These are phyloP conservation scores for Eleginops maclovinus DNA, from an alignment of 2,113 vertebrate genomes.

Conservation along the genomic window DNA sequence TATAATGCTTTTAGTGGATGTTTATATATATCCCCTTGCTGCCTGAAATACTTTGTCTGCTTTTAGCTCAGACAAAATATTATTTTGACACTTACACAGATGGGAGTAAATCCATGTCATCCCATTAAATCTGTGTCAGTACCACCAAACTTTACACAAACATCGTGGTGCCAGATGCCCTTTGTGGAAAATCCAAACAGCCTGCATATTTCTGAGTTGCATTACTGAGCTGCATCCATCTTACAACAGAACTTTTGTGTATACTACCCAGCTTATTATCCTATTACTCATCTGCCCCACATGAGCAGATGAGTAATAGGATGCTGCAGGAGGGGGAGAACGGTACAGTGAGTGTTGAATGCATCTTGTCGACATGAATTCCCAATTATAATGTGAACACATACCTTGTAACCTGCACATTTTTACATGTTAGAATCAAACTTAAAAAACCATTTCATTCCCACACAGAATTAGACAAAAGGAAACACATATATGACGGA, in stretches of 20 bases:
- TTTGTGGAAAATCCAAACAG: constrained; percentile 48
- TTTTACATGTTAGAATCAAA: constrained; percentile 8
- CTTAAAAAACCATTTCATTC: neutral
- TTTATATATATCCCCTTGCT: neutral
- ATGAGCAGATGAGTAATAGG: constrained; percentile 42
- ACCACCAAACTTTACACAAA: constrained; percentile 44
- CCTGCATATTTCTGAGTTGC: constrained; percentile 35
- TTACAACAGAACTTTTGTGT: constrained; percentile 36
- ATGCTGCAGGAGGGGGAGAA: constrained; percentile 18
- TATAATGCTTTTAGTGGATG: constrained; percentile 2
- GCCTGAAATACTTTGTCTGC: constrained; percentile 6
- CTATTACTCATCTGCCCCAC: constrained; percentile 55
- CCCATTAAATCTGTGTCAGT: constrained; percentile 37
- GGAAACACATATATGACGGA: neutral
- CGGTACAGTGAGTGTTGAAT: constrained; percentile 15
- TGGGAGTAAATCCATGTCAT: constrained; percentile 63
- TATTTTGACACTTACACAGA: constrained; percentile 57
- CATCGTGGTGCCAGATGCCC: constrained; percentile 47
- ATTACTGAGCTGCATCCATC: constrained; percentile 38
- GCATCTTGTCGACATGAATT: constrained; percentile 21
- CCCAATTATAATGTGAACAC: constrained; percentile 17
- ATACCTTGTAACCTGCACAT: constrained; percentile 6
- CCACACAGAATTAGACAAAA: neutral
- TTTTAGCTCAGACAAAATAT: constrained; percentile 40
- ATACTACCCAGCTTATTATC: constrained; percentile 25